A percentile compares a stretch with the other conserved stretches of the same genome.
These are phyloP conservation scores for Amphipoea lucens DNA, from an alignment of 2,888 invertebrate species.

Conservation along the genomic window DNA sequence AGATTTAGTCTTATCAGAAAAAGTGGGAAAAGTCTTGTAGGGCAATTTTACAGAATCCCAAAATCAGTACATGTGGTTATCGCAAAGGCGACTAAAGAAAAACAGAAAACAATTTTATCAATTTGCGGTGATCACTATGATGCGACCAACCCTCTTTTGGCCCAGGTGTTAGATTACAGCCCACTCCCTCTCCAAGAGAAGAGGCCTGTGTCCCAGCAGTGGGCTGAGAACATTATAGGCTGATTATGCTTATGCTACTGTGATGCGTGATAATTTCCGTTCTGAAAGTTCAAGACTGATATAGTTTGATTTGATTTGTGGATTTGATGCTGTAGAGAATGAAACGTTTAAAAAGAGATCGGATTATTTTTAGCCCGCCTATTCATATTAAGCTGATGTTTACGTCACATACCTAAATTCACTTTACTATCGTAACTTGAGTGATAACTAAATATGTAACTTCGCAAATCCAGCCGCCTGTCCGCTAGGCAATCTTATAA, in stretches of 20 bases:
- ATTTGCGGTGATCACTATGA: not conserved
- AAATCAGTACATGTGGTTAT: not conserved
- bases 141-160: not conserved
- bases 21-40: no score
- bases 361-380: not conserved
- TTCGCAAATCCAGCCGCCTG: constrained; percentile 73
- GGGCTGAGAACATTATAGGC: not conserved
- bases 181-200: not conserved
- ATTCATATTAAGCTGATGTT: not conserved
- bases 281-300: not conserved
- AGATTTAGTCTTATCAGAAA: not conserved
- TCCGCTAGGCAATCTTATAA: constrained; percentile 77
- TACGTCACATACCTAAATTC: constrained; percentile 11
- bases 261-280: not conserved
- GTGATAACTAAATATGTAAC: constrained; percentile 82
- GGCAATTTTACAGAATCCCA: not conserved
- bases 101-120: not conserved
- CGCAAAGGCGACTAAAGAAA: not conserved
- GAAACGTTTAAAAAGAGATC: not conserved
- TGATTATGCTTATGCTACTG: not conserved
- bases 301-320: no score
- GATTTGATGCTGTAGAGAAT: not conserved
- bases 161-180: not conserved
- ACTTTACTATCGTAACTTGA: constrained; percentile 64
- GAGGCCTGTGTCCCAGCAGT: not conserved